These are phyloP conservation scores for Panzeria rudis DNA, from an alignment of 2,888 invertebrate genomes.

Conservation along the genomic window DNA sequence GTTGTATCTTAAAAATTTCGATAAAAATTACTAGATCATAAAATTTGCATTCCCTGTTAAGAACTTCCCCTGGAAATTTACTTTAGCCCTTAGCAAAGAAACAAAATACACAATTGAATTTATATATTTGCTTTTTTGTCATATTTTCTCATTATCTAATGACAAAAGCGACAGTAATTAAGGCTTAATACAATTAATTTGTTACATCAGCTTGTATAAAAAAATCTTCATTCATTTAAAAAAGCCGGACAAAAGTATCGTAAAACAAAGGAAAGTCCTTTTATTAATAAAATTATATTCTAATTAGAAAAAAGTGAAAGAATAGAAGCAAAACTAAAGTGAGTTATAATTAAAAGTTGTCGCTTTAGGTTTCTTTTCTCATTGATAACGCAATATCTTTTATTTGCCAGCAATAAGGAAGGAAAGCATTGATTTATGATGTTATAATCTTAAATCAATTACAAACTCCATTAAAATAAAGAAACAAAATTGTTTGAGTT, in stretches of 20 bases:
- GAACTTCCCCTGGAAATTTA: neutral
- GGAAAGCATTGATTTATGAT: neutral
- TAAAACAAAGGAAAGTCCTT: neutral
- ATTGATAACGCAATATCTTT: neutral
- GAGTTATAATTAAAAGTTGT: neutral
- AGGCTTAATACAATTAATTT: slow-evolving; percentile 20
- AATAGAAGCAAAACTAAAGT: neutral
- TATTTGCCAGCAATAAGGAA: neutral
- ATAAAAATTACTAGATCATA: no score
- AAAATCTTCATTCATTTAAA: neutral
- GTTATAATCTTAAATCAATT: neutral
- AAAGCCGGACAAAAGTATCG: neutral
- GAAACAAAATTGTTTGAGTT: neutral
- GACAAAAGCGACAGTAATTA: slow-evolving; percentile 27
- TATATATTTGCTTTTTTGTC: neutral
- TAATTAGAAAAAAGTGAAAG: neutral
- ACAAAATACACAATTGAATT: slow-evolving; percentile 34
- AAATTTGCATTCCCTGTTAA: no score
- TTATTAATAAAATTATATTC: neutral
- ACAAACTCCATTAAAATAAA: neutral
- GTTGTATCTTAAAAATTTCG: no score
- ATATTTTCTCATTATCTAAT: slow-evolving; percentile 1
- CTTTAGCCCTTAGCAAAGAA: neutral
- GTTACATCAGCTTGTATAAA: neutral
- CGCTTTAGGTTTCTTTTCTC: neutral